phyloP scores from a whole-genome alignment of 2,888 invertebrate genomes.

The Brachyopa scutellaris region DNA sequence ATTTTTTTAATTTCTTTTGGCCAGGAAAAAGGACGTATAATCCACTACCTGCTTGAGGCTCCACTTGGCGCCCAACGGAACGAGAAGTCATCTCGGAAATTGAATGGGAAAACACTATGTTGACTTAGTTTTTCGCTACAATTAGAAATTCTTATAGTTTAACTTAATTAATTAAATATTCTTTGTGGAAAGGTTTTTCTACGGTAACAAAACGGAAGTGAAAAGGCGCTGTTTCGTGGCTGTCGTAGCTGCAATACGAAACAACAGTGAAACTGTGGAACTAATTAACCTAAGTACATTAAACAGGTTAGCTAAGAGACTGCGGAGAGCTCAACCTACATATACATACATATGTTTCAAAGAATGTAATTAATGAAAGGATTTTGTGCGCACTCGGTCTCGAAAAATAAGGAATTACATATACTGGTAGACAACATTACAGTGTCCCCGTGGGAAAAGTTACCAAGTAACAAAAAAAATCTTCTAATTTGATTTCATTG shows the following conservation, averaged over 20 bases:
- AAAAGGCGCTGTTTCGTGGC: conserved; percentile 31
- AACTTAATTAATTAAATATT: conserved; percentile 61
- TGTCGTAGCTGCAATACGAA: conserved; percentile 3
- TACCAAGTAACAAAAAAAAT: no score
- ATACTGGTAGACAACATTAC: no score
- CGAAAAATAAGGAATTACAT: no score
- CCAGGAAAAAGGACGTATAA: neutral
- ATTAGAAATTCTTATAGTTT: conserved; percentile 44
- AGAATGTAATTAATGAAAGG: conserved; percentile 4
- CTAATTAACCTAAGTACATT: conserved; percentile 60
- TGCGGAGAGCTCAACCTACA: no score
- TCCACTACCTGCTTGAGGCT: conserved; percentile 1
- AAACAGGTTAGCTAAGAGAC: conserved; percentile 26
- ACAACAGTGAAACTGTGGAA: conserved; percentile 39
- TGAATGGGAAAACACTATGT: conserved; percentile 44
- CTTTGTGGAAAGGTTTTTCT: conserved; percentile 28
- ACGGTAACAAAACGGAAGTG: neutral
- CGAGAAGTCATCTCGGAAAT: conserved; percentile 14
- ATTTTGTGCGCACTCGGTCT: neutral
- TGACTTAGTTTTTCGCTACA: conserved; percentile 49
- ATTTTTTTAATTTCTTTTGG: conserved; percentile 41
- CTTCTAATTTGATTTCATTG: no score
- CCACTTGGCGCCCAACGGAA: conserved; percentile 6
- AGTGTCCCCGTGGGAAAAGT: no score
- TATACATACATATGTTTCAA: conserved; percentile 5